Percentiles rank a stretch among this genome's conserved stretches.
phyloP scores from a whole-genome alignment of 1,140 invertebrate genomes.

The Neuroterus valhalla region DNA sequence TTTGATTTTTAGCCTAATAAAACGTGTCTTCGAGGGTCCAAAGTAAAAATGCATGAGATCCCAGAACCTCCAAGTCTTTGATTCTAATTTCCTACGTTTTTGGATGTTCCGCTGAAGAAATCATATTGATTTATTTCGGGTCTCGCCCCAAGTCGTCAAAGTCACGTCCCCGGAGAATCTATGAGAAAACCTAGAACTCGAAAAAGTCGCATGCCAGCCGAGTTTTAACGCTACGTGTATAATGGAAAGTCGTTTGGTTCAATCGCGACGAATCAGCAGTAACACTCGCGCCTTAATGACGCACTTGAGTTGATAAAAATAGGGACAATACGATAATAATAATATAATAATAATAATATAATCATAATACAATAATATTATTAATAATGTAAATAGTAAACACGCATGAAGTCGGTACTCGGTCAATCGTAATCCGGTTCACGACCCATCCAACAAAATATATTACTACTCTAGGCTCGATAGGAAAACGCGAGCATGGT shows the following conservation, averaged over 20 bases:
- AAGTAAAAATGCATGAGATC: not conserved
- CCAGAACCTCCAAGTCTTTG: not conserved
- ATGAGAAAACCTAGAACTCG: not conserved
- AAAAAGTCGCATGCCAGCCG: constrained; percentile 7
- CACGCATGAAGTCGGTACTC: constrained; percentile 65
- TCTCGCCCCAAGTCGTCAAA: not conserved
- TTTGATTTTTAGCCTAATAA: not conserved
- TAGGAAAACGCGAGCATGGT: constrained; percentile 36
- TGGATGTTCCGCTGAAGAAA: not conserved
- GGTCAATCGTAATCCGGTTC: constrained; percentile 44
- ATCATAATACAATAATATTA: constrained; percentile 63
- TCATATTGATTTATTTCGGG: not conserved
- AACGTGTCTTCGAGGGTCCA: not conserved
- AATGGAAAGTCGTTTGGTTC: constrained; percentile 15
- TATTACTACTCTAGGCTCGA: constrained; percentile 70
- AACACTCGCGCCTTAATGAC: constrained; percentile 19
- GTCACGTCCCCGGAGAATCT: constrained; percentile 3
- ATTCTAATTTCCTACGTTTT: not conserved
- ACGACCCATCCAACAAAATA: constrained; percentile 72
- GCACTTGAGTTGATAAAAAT: constrained; percentile 33
- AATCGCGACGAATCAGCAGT: constrained; percentile 46
- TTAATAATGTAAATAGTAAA: constrained; percentile 69
- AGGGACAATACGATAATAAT: constrained; percentile 39
- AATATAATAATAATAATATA: constrained; percentile 59
- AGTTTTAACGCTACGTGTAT: constrained; percentile 11